Conservation (phyloP, 2,888 invertebrate species). For the Monopis laevigella region DNA sequence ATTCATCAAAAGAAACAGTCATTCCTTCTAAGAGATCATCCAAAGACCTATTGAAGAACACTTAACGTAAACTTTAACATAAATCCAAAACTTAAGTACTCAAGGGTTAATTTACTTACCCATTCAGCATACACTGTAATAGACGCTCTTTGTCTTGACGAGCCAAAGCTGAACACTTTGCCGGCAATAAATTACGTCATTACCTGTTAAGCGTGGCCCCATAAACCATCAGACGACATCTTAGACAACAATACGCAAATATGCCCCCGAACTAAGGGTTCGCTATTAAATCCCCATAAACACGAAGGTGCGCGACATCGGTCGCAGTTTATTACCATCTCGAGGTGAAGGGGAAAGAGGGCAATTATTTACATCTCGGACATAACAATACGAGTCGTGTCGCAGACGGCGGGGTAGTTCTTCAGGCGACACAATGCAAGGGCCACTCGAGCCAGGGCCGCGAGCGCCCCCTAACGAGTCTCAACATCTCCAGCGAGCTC, state of each 20-base stretch:
- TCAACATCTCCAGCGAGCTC: slow-evolving; percentile 33
- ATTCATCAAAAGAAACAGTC: no score
- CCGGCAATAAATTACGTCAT: slow-evolving; percentile 57
- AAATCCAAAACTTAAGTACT: no score
- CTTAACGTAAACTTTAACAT: no score
- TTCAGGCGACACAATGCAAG: slow-evolving; percentile 51
- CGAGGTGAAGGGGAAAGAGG: slow-evolving; percentile 27
- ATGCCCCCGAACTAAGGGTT: slow-evolving; percentile 25
- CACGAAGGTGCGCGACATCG: slow-evolving; percentile 33
- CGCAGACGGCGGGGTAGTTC: slow-evolving; percentile 32
- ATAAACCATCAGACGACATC: slow-evolving; percentile 34
- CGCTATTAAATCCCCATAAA: slow-evolving; percentile 52
- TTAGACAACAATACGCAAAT: slow-evolving; percentile 56
- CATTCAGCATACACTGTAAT: slow-evolving; percentile 9
- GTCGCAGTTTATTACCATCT: slow-evolving; percentile 36
- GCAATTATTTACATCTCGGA: slow-evolving; percentile 65
- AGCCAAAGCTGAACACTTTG: slow-evolving; percentile 27
- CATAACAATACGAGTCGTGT: slow-evolving; percentile 38
- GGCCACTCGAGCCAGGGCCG: slow-evolving; percentile 42
- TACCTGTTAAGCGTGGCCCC: slow-evolving; percentile 46
- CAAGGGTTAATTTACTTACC: slow-evolving; percentile 6
- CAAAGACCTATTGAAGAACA: no score
- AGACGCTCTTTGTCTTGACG: slow-evolving; percentile 14
- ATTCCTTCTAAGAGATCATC: no score
- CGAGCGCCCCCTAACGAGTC: slow-evolving; percentile 46